Base-by-base conservation (phyloP, 2,797 vertebrate genomes). In the Monodelphis domestica region DNA sequence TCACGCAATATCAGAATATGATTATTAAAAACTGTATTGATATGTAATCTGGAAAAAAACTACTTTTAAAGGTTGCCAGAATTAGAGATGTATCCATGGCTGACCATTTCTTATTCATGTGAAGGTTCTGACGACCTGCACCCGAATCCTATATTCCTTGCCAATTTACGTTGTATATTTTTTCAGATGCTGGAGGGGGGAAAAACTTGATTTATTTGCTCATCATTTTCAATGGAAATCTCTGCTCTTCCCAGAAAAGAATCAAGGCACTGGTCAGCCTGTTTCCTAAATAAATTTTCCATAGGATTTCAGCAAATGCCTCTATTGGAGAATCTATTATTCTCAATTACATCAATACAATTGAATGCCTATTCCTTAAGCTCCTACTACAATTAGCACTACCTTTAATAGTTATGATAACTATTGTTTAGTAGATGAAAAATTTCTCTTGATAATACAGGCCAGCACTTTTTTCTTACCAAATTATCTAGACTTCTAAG, bases 61-160 rank as follows among this genome's bases (percentile, higher is more conserved):
- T n/a, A n/a, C n/a, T n/a, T n/a, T n/a, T n/a, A n/a, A n/a, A n/a
- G n/a, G n/a, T 90, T 56, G 59, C 59, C 90, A 57, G n/a, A 30
- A 12, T 89, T 92, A 54, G 88, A 91, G 95, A 94, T 56, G 53
- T 54, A 93, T 53, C 87, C 93, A 93, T 96, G 93, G 90, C 7
- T 26, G 90, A 96, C 53, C n/a, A 94, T 11, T 96, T 96, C 55
- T 89, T 95, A 45, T n/a, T 96, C 52, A 95, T 88, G 55, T 55
- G 70, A 96, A 88, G 94, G 53, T 88, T 91, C 90, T 96, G 93
- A 54, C 55, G 93, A 54, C 55, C 6, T 26, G 29, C 93, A 93
- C 12, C 5, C 54, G 91, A 55, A 91, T 95, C 45, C 94, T 96
- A 28, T 92, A 97, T 96, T 96, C 91, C 55, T 97, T 45, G 91